A percentile compares a stretch with the other conserved stretches of the same genome.
phyloP scores from a whole-genome alignment of 2,797 vertebrate species.

The Erethizon dorsatum region DNA sequence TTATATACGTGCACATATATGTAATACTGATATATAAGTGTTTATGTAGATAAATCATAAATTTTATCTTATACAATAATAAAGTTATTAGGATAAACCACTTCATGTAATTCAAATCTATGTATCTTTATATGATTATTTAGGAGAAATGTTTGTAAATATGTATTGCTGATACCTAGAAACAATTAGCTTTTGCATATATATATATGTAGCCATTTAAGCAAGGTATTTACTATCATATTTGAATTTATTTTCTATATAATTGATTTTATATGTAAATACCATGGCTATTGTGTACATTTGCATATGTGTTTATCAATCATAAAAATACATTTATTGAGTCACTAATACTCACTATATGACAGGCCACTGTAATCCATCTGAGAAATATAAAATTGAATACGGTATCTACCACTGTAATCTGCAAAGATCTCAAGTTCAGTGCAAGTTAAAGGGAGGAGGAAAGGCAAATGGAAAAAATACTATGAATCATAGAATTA shows the following conservation, averaged over 20 bases:
- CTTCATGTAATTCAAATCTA: not conserved
- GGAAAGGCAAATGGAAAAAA: not conserved
- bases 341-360: not conserved
- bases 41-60: not conserved
- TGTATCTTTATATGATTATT: not conserved
- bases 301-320: not conserved
- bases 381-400: slow-evolving; percentile 40
- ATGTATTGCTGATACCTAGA: not conserved
- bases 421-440: not conserved
- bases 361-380: not conserved
- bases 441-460: not conserved
- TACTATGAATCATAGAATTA: not conserved
- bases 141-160: not conserved
- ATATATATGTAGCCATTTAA: not conserved
- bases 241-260: not conserved
- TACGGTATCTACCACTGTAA: not conserved
- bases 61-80: not conserved
- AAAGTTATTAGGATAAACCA: not conserved
- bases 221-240: not conserved
- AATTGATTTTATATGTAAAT: not conserved
- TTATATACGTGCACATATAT: not conserved
- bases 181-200: not conserved
- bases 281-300: not conserved
- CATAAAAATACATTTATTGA: slow-evolving; percentile 20
- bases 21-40: not conserved